Evolutionary conservation across 2,113 vertebrate genomes (phyloP).

Genomic region (Chaetodon trifascialis): DNA sequence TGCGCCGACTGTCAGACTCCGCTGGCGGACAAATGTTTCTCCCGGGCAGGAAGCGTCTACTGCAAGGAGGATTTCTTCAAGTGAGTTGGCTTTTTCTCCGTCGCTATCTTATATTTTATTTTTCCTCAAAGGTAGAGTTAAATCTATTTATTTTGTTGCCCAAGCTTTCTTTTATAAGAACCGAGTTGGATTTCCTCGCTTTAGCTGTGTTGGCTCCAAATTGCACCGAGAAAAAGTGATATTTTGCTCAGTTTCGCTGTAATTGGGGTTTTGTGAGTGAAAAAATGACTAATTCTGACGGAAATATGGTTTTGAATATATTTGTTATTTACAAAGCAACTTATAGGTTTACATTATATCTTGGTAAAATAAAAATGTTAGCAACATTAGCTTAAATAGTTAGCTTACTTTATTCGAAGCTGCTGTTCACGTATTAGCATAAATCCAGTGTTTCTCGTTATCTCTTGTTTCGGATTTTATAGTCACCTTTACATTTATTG

Average conservation of each 20-base stretch:
- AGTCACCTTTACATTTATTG: neutral
- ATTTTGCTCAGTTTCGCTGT: neutral
- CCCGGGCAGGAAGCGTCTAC: conserved; percentile 94
- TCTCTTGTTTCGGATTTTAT: neutral
- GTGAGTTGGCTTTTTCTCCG: conserved; percentile 83
- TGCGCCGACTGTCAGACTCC: conserved; percentile 96
- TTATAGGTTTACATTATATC: neutral
- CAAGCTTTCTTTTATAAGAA: neutral
- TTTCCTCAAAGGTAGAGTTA: neutral
- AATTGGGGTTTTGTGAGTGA: neutral
- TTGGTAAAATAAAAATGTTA: neutral
- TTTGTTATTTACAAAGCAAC: neutral
- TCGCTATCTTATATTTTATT: neutral
- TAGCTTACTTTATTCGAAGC: neutral
- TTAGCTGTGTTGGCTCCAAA: neutral
- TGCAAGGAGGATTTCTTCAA: conserved; percentile 99
- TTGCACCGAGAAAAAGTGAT: neutral
- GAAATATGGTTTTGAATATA: neutral
- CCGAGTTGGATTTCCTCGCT: neutral
- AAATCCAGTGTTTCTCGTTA: neutral
- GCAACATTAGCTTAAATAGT: neutral
- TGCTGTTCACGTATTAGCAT: neutral
- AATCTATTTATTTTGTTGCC: neutral
- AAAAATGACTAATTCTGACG: neutral
- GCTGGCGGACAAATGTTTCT: conserved; percentile 97